Evolutionary conservation across 2,888 invertebrate genomes (phyloP), one percentile per base, ranked within the genome.

Genomic region (Leucozona laternaria): DNA sequence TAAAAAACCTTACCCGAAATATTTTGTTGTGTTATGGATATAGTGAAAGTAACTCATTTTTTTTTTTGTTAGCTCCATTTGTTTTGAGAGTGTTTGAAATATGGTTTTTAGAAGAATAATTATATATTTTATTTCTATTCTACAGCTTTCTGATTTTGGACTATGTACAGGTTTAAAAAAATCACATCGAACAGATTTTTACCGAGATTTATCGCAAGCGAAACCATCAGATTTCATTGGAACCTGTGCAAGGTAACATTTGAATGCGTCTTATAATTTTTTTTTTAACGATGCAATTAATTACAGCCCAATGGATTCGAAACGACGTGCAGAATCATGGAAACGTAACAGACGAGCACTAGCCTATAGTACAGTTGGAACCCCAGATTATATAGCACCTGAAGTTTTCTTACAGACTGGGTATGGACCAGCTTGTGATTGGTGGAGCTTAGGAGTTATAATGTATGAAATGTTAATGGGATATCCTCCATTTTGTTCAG

Each of bases 401-500:
- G 99, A 99, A 94, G 99, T 99, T 90, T 99, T 97, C 93, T 94
- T 97, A 89, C 99, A 99, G 93, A 98, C 98, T 45, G 99, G 99
- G 55, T 99, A 99, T 93, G 98, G 98, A 4, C 97, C 98, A 66
- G 97, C 98, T 79, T 99, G 99, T 90, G 99, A 99, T 93, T 99
- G 99, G 98, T 99, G 99, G 99, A 99, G 98, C 86, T 94, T 99
- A 79, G 99, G 99, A 31, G 99, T 99, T 79, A 99, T 99, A 90
- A 99, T 99, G 99, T 99, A 99, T 93, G 99, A 99, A 94, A 99
- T 99, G 99, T 94, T 99, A 89, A 99, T 99, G 93, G 99, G 99
- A 25, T 99, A 99, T 93, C 99, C 99, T 88, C 99, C 99, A 73
- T 99, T 99, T 93, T 99, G 99, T 93, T 99, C 99, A 78, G 99